phyloP scores from a whole-genome alignment of 2,113 vertebrate species.

The Poicephalus gulielmi region DNA sequence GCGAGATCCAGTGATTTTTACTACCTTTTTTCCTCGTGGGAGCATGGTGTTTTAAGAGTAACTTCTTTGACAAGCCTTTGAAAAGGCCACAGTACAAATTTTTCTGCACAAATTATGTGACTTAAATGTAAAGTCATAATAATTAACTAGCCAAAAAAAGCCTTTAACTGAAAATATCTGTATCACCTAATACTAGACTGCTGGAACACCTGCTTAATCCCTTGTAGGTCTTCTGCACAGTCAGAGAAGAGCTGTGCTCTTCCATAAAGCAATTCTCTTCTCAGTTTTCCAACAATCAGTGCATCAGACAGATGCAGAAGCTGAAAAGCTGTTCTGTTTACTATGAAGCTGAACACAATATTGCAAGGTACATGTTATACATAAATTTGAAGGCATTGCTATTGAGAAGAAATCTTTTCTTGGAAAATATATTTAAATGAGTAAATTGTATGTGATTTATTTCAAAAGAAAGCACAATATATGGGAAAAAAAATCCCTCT shows the following conservation, averaged over 20 bases:
- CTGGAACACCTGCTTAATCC: neutral
- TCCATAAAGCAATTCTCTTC: neutral
- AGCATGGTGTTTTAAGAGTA: neutral
- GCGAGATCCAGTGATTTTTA: neutral
- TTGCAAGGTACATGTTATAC: rapidly evolving
- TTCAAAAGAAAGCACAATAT: neutral
- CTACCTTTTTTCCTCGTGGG: neutral
- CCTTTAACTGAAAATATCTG: neutral
- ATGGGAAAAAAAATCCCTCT: neutral
- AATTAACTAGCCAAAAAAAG: neutral
- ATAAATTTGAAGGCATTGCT: neutral
- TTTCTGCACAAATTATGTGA: neutral
- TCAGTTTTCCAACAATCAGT: neutral
- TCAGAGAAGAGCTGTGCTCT: neutral
- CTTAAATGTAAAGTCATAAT: neutral
- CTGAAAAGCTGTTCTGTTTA: neutral
- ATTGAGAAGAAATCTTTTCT: neutral
- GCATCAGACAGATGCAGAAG: neutral
- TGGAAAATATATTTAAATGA: neutral
- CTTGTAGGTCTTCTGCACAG: neutral
- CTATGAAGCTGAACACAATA: neutral
- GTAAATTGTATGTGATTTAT: neutral
- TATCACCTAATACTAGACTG: neutral
- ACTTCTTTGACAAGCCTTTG: neutral
- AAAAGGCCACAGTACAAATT: neutral